Evolutionary conservation across 2,888 invertebrate genomes (phyloP).

Genomic region (Brachyptera putata): DNA sequence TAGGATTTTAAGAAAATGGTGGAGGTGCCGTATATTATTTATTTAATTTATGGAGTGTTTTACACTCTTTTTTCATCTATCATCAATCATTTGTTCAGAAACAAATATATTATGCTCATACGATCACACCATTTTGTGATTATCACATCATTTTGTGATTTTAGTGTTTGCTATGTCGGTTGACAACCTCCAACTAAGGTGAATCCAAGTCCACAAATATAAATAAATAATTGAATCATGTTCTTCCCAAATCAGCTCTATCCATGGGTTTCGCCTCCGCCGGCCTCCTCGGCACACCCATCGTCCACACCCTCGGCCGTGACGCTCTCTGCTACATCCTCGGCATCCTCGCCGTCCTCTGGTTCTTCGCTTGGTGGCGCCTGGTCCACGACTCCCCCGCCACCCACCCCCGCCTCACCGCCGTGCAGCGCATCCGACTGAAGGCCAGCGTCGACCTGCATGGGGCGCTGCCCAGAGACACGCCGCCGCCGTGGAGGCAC

Average conservation of each 20-base stretch:
- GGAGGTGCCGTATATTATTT: no score
- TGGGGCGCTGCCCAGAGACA: neutral
- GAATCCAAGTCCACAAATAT: no score
- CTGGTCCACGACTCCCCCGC: conserved; percentile 53
- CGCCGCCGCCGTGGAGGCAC: conserved; percentile 52
- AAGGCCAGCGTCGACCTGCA: conserved; percentile 10
- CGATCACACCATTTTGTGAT: no score
- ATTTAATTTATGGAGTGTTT: no score
- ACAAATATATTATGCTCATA: no score
- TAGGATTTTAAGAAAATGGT: no score
- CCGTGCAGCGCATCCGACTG: conserved; percentile 22
- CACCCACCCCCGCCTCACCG: conserved; percentile 34
- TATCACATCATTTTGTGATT: no score
- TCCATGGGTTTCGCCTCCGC: conserved; percentile 54
- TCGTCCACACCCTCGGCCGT: conserved; percentile 50
- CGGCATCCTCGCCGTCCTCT: conserved; percentile 47
- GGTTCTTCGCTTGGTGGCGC: conserved; percentile 55
- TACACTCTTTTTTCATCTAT: no score
- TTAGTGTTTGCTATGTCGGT: no score
- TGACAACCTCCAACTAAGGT: no score
- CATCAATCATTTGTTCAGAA: no score
- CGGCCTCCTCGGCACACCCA: conserved; percentile 51
- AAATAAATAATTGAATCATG: no score
- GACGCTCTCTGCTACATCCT: conserved; percentile 54
- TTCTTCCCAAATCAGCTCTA: conserved; percentile 51